Base-by-base conservation (phyloP, 37 sponge, comb jelly and placozoan genomes). In the Oopsacas minuta region DNA sequence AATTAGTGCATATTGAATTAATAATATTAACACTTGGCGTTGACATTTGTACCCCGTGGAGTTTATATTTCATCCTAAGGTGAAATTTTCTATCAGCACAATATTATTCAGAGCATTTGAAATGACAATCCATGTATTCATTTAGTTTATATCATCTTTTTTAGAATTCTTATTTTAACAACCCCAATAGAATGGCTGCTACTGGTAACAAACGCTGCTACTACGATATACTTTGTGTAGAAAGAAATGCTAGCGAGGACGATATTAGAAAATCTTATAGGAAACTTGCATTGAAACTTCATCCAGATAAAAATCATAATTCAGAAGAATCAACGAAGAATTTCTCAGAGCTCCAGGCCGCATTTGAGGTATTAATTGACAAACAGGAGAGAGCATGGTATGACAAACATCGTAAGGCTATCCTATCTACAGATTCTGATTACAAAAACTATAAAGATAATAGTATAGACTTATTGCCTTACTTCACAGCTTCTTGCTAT, bases 331-430 rank as follows among this genome's bases (percentile, higher is more conserved):
- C 90, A 38, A 87, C 83, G 25, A 35, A 82, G 38, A 8, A 53
- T 0, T 96, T 94, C 87, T 86, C 51, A 23, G 88, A 39, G 32
- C 86, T 97, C 5, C 95, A 93, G 69, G 89, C 91, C 30, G 99
- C 99, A 17, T 97, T 94, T 51, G 99, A 97, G 36, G 94, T 94
- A 38, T 87, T 97, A 17, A 92, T 90, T 61, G 99, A 97, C 86
- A 96, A 93, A 0, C 99, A 97, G 84, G 99, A 97, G 85, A 83
- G 96, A 83, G 99, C 99, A 36, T 97, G 96, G 92, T 97, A 97
- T 86, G 99, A 97, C 81, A 92, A 90, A 61, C 93, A 97, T 85
- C 85, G 99, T 37, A 95, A 97, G 52, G 91, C 86, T 36, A 94
- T 97, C 34, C 85, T 97, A 17, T 93, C 39, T 90, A 92, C 83